These are phyloP conservation scores for Echinometra lucunter DNA, from an alignment of 53 echinoderm and acorn worm species.

Conservation along the genomic window DNA sequence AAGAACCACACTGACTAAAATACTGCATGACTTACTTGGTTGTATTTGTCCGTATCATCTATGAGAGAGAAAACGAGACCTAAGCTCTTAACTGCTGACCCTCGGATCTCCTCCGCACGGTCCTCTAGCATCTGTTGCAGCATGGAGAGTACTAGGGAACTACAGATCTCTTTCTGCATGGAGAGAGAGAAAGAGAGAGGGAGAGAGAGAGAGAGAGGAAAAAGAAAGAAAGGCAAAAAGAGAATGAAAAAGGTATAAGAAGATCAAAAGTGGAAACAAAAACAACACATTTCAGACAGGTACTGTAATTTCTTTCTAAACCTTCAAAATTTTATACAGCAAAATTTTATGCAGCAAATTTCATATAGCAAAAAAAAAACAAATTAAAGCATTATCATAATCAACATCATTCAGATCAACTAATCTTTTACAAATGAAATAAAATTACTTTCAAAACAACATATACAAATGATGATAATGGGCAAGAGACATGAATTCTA, in stretches of 20 bases:
- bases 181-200: not conserved
- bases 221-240: not conserved
- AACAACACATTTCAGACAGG: too few species aligned
- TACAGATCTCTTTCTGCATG: constrained; percentile 92
- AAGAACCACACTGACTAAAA: too few species aligned
- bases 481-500: too few species aligned
- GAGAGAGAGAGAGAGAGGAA: not conserved
- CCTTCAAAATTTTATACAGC: too few species aligned
- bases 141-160: constrained; percentile 97
- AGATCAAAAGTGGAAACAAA: not conserved
- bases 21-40: constrained; percentile 74
- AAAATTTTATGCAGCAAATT: too few species aligned
- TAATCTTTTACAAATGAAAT: too few species aligned
- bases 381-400: too few species aligned
- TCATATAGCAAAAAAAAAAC: too few species aligned
- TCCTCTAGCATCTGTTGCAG: constrained; percentile 93
- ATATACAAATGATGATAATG: too few species aligned
- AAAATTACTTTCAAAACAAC: too few species aligned
- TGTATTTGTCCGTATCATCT: constrained; percentile 96
- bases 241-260: not conserved
- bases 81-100: constrained; percentile 89
- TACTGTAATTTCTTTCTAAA: too few species aligned
- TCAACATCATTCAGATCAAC: too few species aligned
- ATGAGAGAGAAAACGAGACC: constrained; percentile 91
- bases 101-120: constrained; percentile 84